phyloP scores from a whole-genome alignment of 2,113 vertebrate species.

The Cyanocitta stelleri region DNA sequence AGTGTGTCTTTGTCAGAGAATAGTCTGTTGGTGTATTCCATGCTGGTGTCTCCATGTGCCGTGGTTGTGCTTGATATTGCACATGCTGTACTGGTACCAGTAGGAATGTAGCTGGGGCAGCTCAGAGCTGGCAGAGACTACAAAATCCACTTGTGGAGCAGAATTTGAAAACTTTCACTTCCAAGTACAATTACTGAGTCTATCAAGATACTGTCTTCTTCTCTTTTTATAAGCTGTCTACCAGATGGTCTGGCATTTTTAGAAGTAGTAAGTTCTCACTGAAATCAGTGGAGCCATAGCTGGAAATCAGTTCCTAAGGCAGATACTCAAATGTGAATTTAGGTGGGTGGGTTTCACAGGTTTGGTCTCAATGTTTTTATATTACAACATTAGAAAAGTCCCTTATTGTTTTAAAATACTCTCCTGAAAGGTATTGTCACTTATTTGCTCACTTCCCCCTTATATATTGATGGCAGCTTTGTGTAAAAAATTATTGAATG shows the following conservation, averaged over 20 bases:
- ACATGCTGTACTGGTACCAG: background rate
- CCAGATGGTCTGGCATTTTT: slow-evolving; percentile 1
- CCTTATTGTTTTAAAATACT: background rate
- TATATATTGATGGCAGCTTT: background rate
- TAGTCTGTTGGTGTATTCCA: background rate
- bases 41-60: background rate
- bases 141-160: background rate
- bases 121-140: background rate
- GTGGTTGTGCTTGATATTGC: background rate
- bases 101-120: background rate
- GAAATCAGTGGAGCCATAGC: background rate
- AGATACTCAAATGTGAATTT: background rate
- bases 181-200: background rate
- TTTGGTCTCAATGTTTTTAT: background rate
- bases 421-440: background rate
- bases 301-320: background rate
- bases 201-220: background rate
- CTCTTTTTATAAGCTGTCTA: background rate
- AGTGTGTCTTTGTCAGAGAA: background rate
- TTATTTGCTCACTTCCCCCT: background rate
- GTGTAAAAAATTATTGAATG: background rate
- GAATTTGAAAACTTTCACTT: background rate
- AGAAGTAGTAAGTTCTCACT: slow-evolving; percentile 3
- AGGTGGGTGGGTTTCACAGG: background rate
- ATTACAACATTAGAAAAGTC: background rate